Evolutionary conservation across 2,797 vertebrate species (phyloP).

Genomic region (Perodicticus potto): DNA sequence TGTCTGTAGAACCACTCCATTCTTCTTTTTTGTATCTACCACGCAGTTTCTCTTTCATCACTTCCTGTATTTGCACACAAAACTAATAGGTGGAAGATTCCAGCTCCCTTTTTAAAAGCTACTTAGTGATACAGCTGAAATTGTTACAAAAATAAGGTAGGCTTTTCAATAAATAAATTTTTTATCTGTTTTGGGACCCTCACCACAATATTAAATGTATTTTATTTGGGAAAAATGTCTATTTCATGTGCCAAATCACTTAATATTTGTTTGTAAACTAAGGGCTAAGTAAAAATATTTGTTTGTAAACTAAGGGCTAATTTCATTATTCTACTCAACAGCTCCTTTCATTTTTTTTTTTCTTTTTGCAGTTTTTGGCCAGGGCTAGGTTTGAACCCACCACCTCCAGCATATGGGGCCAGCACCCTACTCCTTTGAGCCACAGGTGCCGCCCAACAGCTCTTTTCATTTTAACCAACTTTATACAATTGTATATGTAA

Average conservation of each 20-base stretch:
- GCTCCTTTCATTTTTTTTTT: background rate
- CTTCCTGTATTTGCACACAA: background rate
- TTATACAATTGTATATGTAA: background rate
- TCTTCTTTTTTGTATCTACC: background rate
- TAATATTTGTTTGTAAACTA: background rate
- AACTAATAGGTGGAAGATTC: background rate
- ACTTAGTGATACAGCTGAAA: background rate
- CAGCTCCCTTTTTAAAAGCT: background rate
- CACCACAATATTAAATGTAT: background rate
- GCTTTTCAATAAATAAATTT: background rate
- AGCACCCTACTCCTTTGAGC: no score
- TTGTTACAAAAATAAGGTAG: slow-evolving; percentile 26
- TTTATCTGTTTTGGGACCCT: background rate
- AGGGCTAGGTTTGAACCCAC: no score
- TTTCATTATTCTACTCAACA: background rate
- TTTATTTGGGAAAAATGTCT: background rate
- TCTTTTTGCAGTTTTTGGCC: no score
- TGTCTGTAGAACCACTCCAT: background rate
- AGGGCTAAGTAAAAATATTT: background rate
- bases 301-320: background rate
- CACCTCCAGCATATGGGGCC: no score
- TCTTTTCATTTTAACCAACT: background rate
- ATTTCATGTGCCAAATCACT: background rate
- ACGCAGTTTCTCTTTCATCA: background rate
- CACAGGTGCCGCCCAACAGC: background rate